A percentile compares a stretch with the other conserved stretches of the same genome.
phyloP scores from a whole-genome alignment of 1,140 invertebrate genomes.

The Eulimnadia texana region DNA sequence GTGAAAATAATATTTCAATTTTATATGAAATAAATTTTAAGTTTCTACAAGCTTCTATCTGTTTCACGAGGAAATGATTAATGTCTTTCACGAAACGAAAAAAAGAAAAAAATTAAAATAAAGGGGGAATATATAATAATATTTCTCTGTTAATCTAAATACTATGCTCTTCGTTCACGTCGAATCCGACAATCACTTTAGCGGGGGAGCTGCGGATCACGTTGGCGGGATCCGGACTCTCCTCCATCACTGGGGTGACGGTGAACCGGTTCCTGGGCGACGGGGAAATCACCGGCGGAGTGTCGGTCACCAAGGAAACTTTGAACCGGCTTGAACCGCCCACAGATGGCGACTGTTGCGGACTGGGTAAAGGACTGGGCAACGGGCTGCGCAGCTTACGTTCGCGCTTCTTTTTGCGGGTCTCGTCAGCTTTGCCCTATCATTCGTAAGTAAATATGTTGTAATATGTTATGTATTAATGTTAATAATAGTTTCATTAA shows the following conservation, averaged over 20 bases:
- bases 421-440: neutral
- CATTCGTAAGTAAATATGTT: neutral
- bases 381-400: slow-evolving; percentile 22
- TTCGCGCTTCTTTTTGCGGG: neutral
- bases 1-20: no score
- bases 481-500: no score
- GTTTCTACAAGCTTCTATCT: no score
- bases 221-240: slow-evolving; percentile 1
- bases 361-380: slow-evolving; percentile 43
- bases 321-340: slow-evolving; percentile 36
- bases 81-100: no score
- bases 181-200: slow-evolving; percentile 14
- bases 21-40: no score
- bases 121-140: neutral
- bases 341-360: slow-evolving; percentile 33
- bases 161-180: neutral
- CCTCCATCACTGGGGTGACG: slow-evolving; percentile 3
- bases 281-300: slow-evolving; percentile 15
- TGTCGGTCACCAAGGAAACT: slow-evolving; percentile 38
- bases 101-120: neutral
- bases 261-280: slow-evolving; percentile 13
- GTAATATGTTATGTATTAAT: no score
- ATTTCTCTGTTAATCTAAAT: no score
- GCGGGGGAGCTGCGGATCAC: slow-evolving; percentile 9
- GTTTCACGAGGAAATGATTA: no score